Conservation (phyloP, 1,140 invertebrate species). For the Planococcus citri region DNA sequence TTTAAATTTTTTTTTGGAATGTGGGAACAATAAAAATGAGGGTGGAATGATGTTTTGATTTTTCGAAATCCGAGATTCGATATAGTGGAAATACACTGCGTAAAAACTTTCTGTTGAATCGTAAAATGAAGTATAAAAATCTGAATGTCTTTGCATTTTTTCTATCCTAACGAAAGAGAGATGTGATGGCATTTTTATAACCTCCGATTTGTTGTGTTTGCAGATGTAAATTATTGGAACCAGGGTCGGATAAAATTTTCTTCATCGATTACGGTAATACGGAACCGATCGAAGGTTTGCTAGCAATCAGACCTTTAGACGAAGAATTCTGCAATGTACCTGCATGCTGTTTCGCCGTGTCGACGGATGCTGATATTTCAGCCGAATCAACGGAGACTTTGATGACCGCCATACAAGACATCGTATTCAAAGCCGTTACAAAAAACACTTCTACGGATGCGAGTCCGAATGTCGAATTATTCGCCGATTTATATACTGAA, state of each 20-base stretch:
- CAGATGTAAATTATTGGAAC: background rate
- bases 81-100: no score
- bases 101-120: no score
- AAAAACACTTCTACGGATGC: constrained; percentile 34
- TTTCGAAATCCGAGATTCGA: no score
- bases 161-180: no score
- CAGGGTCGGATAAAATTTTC: constrained; percentile 41
- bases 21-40: no score
- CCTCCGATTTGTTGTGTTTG: background rate
- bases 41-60: no score
- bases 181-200: no score
- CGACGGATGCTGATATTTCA: constrained; percentile 48
- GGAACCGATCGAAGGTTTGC: constrained; percentile 42
- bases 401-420: constrained; percentile 47
- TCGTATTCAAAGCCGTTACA: constrained; percentile 44
- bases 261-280: constrained; percentile 76
- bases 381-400: constrained; percentile 47
- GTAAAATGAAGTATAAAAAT: no score
- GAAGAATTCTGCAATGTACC: constrained; percentile 37
- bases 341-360: constrained; percentile 39
- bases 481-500: constrained; percentile 33
- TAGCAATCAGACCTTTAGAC: constrained; percentile 38
- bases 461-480: constrained; percentile 27
- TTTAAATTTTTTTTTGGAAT: no score
- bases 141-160: no score